phyloP scores from a whole-genome alignment of 2,888 invertebrate species.

The Drosophila ustulata region DNA sequence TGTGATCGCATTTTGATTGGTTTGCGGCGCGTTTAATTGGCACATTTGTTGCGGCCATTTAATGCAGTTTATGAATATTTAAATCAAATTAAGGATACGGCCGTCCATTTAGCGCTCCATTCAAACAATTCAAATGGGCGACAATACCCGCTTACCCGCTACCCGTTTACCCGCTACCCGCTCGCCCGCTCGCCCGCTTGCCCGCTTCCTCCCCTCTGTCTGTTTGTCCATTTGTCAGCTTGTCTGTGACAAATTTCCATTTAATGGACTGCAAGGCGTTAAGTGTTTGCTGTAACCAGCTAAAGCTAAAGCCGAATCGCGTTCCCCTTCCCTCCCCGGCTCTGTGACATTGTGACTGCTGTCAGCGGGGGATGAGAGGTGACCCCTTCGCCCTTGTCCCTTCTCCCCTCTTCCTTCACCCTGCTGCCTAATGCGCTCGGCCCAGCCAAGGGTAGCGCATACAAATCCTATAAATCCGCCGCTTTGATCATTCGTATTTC shows the following conservation, averaged over 20 bases:
- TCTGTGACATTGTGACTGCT: neutral
- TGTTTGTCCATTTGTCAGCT: constrained; percentile 38
- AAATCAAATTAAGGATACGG: constrained; percentile 76
- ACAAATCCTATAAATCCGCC: constrained; percentile 78
- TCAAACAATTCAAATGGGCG: constrained; percentile 43
- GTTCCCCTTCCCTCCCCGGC: neutral
- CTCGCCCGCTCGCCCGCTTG: neutral
- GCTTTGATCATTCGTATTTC: constrained; percentile 73
- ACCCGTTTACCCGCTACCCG: neutral
- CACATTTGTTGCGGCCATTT: constrained; percentile 74
- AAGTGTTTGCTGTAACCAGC: constrained; percentile 77
- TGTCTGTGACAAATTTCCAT: constrained; percentile 73
- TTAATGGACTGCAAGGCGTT: constrained; percentile 80
- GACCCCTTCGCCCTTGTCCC: neutral
- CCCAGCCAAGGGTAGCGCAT: constrained; percentile 71
- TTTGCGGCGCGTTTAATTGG: constrained; percentile 63
- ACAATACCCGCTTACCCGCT: constrained; percentile 2
- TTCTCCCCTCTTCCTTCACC: neutral
- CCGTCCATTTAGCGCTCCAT: constrained; percentile 64
- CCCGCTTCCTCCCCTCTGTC: neutral
- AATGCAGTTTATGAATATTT: constrained; percentile 81
- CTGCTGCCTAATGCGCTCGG: constrained; percentile 65
- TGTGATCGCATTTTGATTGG: constrained; percentile 48
- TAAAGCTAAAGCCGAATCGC: constrained; percentile 26
- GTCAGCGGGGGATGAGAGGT: neutral